Percentiles rank a stretch among this genome's conserved stretches.
These are phyloP conservation scores for Sarcophaga rosellei DNA, from an alignment of 2,888 invertebrate species.

Conservation along the genomic window DNA sequence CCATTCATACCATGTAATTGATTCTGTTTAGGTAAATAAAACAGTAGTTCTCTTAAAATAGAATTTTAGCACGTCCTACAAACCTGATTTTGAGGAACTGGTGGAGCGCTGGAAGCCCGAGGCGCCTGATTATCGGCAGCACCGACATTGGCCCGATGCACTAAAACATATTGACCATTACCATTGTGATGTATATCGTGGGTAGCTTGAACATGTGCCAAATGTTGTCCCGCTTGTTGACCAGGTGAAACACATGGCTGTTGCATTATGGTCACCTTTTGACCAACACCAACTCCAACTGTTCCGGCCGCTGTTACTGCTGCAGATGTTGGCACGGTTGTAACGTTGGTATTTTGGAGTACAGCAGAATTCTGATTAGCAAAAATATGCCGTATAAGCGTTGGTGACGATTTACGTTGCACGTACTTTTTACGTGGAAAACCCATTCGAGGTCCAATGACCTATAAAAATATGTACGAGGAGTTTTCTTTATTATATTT, in stretches of 20 bases:
- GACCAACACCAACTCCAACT: constrained; percentile 60
- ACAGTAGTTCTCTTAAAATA: constrained; percentile 59
- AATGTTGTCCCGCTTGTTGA: constrained; percentile 69
- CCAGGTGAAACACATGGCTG: constrained; percentile 71
- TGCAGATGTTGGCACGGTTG: constrained; percentile 56
- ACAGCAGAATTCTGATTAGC: constrained; percentile 69
- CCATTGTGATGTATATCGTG: constrained; percentile 78
- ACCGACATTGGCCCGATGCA: constrained; percentile 86
- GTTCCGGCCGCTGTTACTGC: constrained; percentile 59
- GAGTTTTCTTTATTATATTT: no score
- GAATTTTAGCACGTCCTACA: constrained; percentile 47
- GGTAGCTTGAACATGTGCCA: constrained; percentile 70
- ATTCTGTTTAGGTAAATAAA: constrained; percentile 72
- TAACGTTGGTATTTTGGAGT: constrained; percentile 70
- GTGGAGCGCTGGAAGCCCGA: constrained; percentile 92
- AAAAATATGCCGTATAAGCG: constrained; percentile 85
- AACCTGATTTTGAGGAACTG: constrained; percentile 85
- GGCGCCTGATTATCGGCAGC: constrained; percentile 87
- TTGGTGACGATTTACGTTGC: constrained; percentile 84
- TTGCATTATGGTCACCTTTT: constrained; percentile 71
- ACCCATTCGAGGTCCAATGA: constrained; percentile 80
- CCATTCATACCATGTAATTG: constrained; percentile 80
- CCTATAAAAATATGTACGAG: constrained; percentile 71
- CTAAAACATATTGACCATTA: constrained; percentile 90
- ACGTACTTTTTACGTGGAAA: constrained; percentile 82